These are phyloP conservation scores for Mixornis gularis DNA, from an alignment of 2,113 vertebrate genomes.

Conservation along the genomic window DNA sequence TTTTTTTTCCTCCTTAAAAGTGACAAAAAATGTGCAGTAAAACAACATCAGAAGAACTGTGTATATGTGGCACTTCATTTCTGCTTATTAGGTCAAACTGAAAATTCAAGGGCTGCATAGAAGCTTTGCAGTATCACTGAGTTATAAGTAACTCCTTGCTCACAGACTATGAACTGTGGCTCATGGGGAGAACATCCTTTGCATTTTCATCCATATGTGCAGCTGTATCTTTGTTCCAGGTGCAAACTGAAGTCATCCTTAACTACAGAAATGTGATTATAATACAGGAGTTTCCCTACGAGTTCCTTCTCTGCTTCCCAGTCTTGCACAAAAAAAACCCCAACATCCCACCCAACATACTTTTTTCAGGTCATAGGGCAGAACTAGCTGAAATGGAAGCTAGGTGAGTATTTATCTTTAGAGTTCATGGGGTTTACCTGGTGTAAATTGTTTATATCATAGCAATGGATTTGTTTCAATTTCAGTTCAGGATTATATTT, in stretches of 20 bases:
- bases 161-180: not conserved
- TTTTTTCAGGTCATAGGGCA: not conserved
- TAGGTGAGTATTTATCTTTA: not conserved
- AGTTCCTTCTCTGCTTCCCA: not conserved
- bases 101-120: not conserved
- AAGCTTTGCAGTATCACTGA: not conserved
- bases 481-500: not conserved
- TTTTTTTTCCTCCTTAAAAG: not conserved
- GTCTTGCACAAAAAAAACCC: accelerated
- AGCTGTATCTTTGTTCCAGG: not conserved
- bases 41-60: not conserved
- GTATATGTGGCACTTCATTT: not conserved
- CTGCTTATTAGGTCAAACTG: not conserved
- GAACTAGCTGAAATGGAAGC: not conserved
- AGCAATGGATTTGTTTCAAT: not conserved
- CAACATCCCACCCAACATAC: not conserved
- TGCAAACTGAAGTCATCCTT: not conserved
- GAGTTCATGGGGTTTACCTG: not conserved
- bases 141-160: not conserved
- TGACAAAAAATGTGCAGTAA: not conserved
- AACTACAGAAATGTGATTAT: not conserved
- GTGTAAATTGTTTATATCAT: not conserved
- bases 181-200: not conserved
- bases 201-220: accelerated
- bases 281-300: not conserved